Base-by-base conservation (phyloP, 2,888 invertebrate species). In the Syritta pipiens region DNA sequence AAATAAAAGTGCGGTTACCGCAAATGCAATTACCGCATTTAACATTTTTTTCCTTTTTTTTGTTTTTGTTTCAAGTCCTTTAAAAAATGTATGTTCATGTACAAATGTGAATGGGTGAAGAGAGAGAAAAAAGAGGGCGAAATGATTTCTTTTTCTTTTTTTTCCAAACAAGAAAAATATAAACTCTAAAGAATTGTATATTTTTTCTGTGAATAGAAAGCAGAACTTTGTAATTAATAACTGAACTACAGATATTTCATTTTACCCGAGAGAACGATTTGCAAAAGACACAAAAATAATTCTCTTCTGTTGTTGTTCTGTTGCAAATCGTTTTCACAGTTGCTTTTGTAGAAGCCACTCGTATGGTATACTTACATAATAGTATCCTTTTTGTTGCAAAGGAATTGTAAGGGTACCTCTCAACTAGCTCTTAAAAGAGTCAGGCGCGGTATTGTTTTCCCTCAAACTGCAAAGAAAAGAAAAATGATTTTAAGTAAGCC, bases 361-460 rank as follows among this genome's bases (percentile, higher is more conserved):
- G 26, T 9, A 10, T 19, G 7, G 10, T 17, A 32, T 74, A 79
- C 79, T 79, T 62, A 79, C 79, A 74, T 74, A 68, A 67, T 67
- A 17, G 68, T 74, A 20, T 68, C 74, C 79, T 72, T 79, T 67
- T 68, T 74, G 40, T 37, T 44, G 37, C 42, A 79, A 74, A 79
- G 79, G 68, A 79, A 79, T 79, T 79, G 67, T 74, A 68, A 59
- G 79, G 60, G 67, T 46, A 74, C 60, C 79, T 72, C 74, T 79
- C 62, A 79, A 79, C 72, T 79, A 68, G 74, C 79, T 79, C 79
- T 79, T 49, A 79, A 79, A 79, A 74, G 74, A 74, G 72, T 79
- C 67, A 55, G 46, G 44, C 57, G 67, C 60, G 62, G 68, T 40
- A 30, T 48, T 68, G 60, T 62, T 53, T 67, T 68, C 57, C 72